Conservation (phyloP, 2,888 invertebrate species). For the Asteroscopus sphinx region DNA sequence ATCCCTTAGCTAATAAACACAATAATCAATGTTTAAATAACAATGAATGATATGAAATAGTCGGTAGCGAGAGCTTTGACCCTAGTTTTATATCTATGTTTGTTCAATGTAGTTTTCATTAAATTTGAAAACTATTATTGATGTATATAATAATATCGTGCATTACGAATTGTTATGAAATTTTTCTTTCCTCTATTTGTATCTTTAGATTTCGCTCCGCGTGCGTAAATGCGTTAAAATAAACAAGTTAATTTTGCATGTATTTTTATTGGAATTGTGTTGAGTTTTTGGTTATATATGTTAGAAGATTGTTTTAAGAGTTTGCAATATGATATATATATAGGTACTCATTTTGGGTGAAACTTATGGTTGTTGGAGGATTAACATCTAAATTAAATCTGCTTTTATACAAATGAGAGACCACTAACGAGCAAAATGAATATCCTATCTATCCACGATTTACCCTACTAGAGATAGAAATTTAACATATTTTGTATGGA, state of each 20-base stretch:
- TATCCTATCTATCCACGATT: no score
- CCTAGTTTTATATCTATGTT: conserved; percentile 59
- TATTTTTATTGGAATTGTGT: conserved; percentile 51
- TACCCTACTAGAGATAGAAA: no score
- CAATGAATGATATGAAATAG: conserved; percentile 49
- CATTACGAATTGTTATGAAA: conserved; percentile 54
- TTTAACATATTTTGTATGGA: no score
- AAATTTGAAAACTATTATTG: conserved; percentile 80
- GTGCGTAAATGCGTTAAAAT: no score
- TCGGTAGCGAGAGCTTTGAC: conserved; percentile 19
- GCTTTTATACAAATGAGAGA: no score
- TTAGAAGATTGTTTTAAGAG: conserved; percentile 69
- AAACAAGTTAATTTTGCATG: conserved; percentile 54
- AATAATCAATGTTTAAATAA: conserved; percentile 43
- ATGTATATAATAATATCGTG: conserved; percentile 60
- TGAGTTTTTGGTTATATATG: conserved; percentile 57
- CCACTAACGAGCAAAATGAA: no score
- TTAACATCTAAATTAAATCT: no score
- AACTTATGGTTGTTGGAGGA: conserved; percentile 18
- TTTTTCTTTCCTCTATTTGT: no score
- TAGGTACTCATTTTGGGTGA: conserved; percentile 53
- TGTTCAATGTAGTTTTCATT: conserved; percentile 82
- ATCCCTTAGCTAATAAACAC: conserved; percentile 52
- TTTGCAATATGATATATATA: conserved; percentile 61
- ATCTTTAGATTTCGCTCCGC: no score